Evolutionary conservation across 1,140 invertebrate genomes (phyloP).

Genomic region (Lordiphosa collinella): DNA sequence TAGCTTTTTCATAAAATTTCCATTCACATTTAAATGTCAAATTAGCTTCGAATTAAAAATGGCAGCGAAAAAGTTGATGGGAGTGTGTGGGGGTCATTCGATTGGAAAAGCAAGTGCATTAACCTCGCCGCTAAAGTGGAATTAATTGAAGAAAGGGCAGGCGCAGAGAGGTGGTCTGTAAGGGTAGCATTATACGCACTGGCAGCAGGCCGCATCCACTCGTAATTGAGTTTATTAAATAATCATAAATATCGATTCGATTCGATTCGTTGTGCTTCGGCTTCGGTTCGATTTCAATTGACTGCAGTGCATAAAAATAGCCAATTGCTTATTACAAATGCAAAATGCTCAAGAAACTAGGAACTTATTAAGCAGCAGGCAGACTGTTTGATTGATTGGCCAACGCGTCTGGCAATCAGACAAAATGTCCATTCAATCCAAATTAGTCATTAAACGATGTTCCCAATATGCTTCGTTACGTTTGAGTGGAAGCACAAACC

Average conservation of each 20-base stretch:
- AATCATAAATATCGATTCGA: constrained; percentile 75
- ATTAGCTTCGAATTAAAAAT: constrained; percentile 68
- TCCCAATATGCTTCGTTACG: constrained; percentile 31
- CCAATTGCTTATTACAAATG: constrained; percentile 51
- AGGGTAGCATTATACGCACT: constrained; percentile 11
- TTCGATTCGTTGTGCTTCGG: constrained; percentile 7
- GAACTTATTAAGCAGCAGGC: constrained; percentile 33
- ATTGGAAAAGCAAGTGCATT: constrained; percentile 42
- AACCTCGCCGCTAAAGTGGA: constrained; percentile 24
- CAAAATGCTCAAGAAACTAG: constrained; percentile 36
- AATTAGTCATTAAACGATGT: constrained; percentile 68
- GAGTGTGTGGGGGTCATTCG: constrained; percentile 3
- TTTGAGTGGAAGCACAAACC: constrained; percentile 10
- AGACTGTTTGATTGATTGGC: constrained; percentile 33
- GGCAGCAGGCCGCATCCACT: constrained; percentile 19
- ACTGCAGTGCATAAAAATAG: constrained; percentile 23
- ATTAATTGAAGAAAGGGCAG: constrained; percentile 13
- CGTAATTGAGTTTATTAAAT: constrained; percentile 75
- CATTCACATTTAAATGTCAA: constrained; percentile 57
- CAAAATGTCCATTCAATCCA: constrained; percentile 2
- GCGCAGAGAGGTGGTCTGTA: constrained; percentile 13
- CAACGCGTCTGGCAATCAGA: constrained; percentile 13
- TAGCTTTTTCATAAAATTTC: constrained; percentile 27
- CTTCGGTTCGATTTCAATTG: constrained; percentile 10
- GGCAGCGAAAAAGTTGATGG: constrained; percentile 47